Base-by-base conservation (phyloP, 2,888 invertebrate species). In the Palloptera scutellata region DNA sequence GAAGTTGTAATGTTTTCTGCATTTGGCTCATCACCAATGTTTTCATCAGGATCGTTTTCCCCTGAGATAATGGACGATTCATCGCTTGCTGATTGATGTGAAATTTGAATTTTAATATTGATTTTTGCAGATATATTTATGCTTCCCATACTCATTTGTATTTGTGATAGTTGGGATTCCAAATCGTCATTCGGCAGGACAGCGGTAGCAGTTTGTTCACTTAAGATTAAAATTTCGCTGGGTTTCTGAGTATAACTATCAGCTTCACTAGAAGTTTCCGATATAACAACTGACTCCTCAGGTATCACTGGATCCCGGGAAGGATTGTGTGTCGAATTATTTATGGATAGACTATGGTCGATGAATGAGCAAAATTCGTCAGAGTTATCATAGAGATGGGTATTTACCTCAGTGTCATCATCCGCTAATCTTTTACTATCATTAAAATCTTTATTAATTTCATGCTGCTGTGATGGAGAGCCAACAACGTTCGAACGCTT, bases 101-200 rank as follows among this genome's bases (percentile, higher is more conserved):
- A 78, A 64, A 85, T 79, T 30, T 81, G 78, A 51, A 85, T 81
- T 69, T 84, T 82, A 17, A 85, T 85, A 68, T 83, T 83, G 13
- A 85, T 81, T 71, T 81, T 85, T 0, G 85, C 83, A 0, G 84
- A 83, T 52, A 85, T 84, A 71, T 82, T 84, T 11, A 81, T 81
- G 41, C 73, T 81, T 1, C 67, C 70, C 61, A 73, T 69, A 70
- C 70, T 75, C 64, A 84, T 79, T 76, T 78, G 77, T 30, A 80
- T 74, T 61, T 78, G 66, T 0, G 76, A 61, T 10, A 70, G 54
- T 67, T 70, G 63, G 0, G 62, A 60, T 9, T 41, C 48, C 17
- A 58, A 68, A 51, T 69, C 64, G 43, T 69, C 59, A 60, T 41
- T 51, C 8, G 66, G 66, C 0, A 64, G 64, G 19, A 6, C 30